Conservation (phyloP, 2,797 vertebrate genomes). For the Morelia viridis region DNA sequence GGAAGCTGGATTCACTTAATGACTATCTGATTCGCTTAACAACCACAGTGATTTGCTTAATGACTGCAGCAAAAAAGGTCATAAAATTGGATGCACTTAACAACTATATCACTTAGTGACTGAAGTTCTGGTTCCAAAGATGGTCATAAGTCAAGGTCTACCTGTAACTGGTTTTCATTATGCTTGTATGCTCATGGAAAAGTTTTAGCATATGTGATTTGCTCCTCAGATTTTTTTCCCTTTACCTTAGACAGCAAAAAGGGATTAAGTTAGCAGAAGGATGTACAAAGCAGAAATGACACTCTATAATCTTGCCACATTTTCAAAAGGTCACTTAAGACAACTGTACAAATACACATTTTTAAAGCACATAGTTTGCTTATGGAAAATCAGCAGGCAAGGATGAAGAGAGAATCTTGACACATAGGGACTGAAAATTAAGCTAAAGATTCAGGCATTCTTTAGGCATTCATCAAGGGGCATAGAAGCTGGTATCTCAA, state of each 20-base stretch:
- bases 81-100: too few species aligned
- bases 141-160: too few species aligned
- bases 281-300: constrained; percentile 29
- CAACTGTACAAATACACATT: neutral
- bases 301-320: constrained; percentile 16
- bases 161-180: constrained; percentile 59
- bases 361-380: neutral
- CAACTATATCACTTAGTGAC: too few species aligned
- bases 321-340: neutral
- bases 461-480: neutral
- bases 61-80: too few species aligned
- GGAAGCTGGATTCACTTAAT: too few species aligned
- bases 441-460: neutral
- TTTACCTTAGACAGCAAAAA: constrained; percentile 45
- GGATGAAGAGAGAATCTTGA: neutral
- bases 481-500: neutral
- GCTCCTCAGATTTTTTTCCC: constrained; percentile 35
- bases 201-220: constrained; percentile 63
- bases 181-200: constrained; percentile 60
- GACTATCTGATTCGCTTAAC: too few species aligned
- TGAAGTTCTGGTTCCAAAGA: too few species aligned
- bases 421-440: too few species aligned
- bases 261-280: constrained; percentile 65
- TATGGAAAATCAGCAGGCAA: neutral
- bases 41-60: too few species aligned